These are phyloP conservation scores for Mastigias papua DNA, from an alignment of 30 jellyfish, hydroid and myxozoan species.

Conservation along the genomic window DNA sequence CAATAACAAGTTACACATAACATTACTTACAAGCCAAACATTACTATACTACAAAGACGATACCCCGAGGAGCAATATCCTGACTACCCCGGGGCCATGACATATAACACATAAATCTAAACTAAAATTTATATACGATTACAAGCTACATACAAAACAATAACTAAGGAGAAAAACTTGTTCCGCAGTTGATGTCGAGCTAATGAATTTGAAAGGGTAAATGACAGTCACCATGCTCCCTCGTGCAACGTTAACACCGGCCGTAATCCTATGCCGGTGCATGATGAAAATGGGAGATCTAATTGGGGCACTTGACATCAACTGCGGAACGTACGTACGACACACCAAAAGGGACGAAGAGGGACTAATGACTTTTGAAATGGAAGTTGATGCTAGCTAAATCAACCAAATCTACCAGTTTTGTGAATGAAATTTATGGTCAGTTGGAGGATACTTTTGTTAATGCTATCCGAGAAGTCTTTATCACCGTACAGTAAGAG, in stretches of 20 bases:
- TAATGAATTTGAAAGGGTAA: background rate
- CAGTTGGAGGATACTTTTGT: conserved; percentile 34
- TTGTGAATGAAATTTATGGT: conserved; percentile 34
- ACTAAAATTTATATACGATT: background rate
- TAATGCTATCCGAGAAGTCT: conserved; percentile 18
- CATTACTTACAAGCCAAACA: conserved; percentile 17
- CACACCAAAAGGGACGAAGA: conserved; percentile 2
- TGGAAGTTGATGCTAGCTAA: background rate
- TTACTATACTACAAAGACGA: conserved; percentile 13
- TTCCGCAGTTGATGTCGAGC: conserved; percentile 3
- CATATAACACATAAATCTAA: background rate
- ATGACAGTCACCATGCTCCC: background rate
- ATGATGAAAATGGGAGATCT: background rate
- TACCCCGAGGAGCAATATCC: conserved; percentile 37
- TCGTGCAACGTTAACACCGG: background rate
- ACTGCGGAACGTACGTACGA: background rate
- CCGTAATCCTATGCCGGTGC: background rate
- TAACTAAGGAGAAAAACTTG: conserved; percentile 2
- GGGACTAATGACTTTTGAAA: conserved; percentile 5
- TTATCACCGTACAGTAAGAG: conserved; percentile 44
- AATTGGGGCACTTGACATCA: background rate
- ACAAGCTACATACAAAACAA: conserved; percentile 13
- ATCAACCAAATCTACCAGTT: conserved; percentile 43
- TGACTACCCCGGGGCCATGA: conserved; percentile 18
- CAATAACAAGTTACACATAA: background rate